Base-by-base conservation (phyloP, 2,113 vertebrate species). In the Rhea pennata region DNA sequence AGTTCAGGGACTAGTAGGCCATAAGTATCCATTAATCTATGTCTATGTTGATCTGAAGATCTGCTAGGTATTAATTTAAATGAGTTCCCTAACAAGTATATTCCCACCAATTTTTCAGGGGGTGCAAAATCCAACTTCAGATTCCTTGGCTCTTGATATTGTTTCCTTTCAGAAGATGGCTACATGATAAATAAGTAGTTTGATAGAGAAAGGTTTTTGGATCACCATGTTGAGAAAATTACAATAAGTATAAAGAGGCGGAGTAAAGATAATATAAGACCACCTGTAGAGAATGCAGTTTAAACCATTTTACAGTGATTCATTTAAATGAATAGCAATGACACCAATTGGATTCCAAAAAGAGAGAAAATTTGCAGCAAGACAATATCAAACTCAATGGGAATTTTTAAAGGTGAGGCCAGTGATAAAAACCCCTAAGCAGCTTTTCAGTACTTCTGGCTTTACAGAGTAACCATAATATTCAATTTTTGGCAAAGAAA, bases 261-360 rank as follows among this genome's bases (percentile, higher is more conserved):
- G 39, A 96, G 62, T 12, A 76, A 82, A 81, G 72, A 59, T 54
- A 84, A n/a, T 56, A 11, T 6, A 79, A 80, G 92, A 67, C 84
- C 84, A 95, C 78, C 78, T 87, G 96, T 74, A 76, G 78, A 50
- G 46, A 67, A 53, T 33, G n/a, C 78, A 91, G 79, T 73, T 89
- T 64, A 73, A 84, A 51, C 24, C 54, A 80, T 76, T 93, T 95
- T 87, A 82, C 84, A 93, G 42, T 58, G 87, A 42, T 31, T 95
- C 40, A 71, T 95, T 87, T 91, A 82, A 94, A 76, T 74, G 42
- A 93, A 16, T 21, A 65, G 33, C 67, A 87, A 61, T 56, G 81
- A 91, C 58, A 94, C n/a, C 81, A 91, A 74, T 6, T 82, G 67
- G 62, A 89, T 93, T 92, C 90, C 44, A 84, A 78, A 58, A 62